Conservation (phyloP, 2,888 invertebrate genomes). For the Cryptocheilus praepositus region DNA sequence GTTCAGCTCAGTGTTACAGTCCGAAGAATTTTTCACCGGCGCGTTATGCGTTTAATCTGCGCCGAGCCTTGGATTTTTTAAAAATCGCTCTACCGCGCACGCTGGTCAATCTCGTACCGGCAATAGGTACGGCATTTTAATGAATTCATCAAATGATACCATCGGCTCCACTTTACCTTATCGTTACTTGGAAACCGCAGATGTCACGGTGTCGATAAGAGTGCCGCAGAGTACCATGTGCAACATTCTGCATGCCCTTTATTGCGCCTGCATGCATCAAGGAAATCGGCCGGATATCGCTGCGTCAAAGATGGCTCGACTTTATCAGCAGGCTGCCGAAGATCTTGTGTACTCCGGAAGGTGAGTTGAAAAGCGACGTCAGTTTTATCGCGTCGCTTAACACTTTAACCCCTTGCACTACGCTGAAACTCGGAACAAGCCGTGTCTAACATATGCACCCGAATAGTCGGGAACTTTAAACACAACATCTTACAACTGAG, state of each 20-base stretch:
- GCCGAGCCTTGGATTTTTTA: constrained; percentile 81
- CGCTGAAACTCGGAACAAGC: no score
- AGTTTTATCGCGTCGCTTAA: neutral
- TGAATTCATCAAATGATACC: no score
- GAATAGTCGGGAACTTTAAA: no score
- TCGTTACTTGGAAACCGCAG: constrained; percentile 72
- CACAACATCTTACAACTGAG: no score
- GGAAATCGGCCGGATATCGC: constrained; percentile 78
- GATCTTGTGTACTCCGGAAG: constrained; percentile 77
- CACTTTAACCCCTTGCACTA: no score
- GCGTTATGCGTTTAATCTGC: constrained; percentile 80
- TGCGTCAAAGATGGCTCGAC: constrained; percentile 79
- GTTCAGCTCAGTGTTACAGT: constrained; percentile 81
- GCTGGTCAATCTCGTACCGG: constrained; percentile 83
- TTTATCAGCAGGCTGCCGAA: constrained; percentile 82
- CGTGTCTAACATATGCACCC: no score
- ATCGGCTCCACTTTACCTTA: no score
- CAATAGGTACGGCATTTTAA: constrained; percentile 77
- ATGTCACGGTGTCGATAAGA: constrained; percentile 83
- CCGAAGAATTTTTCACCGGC: constrained; percentile 76
- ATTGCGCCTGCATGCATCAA: constrained; percentile 84
- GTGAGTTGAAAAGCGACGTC: constrained; percentile 51
- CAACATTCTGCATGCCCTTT: constrained; percentile 82
- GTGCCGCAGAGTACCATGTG: constrained; percentile 81
- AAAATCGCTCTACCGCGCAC: constrained; percentile 81